Percentiles rank a stretch among this genome's conserved stretches.
phyloP scores from a whole-genome alignment of 2,113 vertebrate genomes.

The Martes martes region DNA sequence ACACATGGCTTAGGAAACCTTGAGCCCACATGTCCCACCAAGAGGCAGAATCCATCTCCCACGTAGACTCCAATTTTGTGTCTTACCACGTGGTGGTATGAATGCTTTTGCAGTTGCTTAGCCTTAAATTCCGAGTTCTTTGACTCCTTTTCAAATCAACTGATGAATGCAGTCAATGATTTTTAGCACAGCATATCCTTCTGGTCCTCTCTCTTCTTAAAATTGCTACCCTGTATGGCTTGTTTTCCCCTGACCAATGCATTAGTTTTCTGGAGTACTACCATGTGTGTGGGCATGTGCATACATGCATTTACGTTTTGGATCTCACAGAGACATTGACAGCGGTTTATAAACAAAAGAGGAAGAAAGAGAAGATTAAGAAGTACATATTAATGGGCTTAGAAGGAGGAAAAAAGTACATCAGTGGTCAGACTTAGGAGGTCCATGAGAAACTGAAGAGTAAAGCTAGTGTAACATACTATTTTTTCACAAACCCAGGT shows the following conservation, averaged over 20 bases:
- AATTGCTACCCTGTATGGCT: accelerated
- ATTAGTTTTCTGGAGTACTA: not conserved
- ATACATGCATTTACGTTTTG: not conserved
- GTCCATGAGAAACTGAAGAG: not conserved
- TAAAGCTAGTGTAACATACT: not conserved
- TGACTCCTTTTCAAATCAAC: not conserved
- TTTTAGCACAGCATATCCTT: not conserved
- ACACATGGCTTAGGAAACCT: not conserved
- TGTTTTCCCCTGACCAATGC: not conserved
- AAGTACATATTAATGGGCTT: not conserved
- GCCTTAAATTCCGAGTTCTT: not conserved
- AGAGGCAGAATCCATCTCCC: not conserved
- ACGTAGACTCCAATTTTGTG: not conserved
- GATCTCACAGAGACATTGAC: not conserved
- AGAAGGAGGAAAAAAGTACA: not conserved
- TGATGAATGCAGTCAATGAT: not conserved
- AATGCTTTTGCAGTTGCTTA: not conserved
- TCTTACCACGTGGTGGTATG: not conserved
- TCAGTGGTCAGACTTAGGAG: not conserved
- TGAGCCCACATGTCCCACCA: not conserved
- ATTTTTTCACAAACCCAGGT: not conserved
- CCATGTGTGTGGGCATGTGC: not conserved
- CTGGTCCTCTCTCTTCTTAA: not conserved
- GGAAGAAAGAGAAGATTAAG: not conserved
- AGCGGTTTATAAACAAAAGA: not conserved